A percentile compares a stretch with the other conserved stretches of the same genome.
phyloP scores from a whole-genome alignment of 2,888 invertebrate species.

The Calliopum simillimum region DNA sequence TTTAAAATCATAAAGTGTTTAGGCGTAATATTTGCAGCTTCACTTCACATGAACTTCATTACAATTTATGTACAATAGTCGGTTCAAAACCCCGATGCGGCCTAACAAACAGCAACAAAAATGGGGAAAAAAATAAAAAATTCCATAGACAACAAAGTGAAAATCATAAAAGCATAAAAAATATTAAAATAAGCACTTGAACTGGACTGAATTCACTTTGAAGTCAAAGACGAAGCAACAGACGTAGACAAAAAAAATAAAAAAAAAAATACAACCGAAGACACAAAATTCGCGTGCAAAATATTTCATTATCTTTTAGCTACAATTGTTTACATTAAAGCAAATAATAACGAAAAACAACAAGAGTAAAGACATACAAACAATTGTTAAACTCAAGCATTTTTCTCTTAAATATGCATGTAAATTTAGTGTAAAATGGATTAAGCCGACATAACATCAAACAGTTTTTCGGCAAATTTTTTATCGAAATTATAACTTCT shows the following conservation, averaged over 20 bases:
- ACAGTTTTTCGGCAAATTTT: too few relatives aligned
- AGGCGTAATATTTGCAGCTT: too few relatives aligned
- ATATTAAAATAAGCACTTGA: conserved; percentile 19
- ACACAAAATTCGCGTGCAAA: conserved; percentile 22
- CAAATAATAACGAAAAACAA: background rate
- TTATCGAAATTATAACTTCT: too few relatives aligned
- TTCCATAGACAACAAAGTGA: conserved; percentile 13
- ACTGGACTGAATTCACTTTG: background rate
- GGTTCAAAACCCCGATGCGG: conserved; percentile 16
- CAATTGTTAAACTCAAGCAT: conserved; percentile 9
- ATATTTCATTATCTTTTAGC: conserved; percentile 22
- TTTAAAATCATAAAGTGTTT: too few relatives aligned
- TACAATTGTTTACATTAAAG: conserved; percentile 32
- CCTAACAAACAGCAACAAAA: conserved; percentile 7
- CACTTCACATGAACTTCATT: conserved; percentile 7
- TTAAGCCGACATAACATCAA: too few relatives aligned
- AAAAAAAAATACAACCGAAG: background rate
- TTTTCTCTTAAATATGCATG: conserved; percentile 16
- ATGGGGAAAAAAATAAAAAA: background rate
- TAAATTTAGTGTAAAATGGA: background rate
- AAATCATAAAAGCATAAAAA: conserved; percentile 33
- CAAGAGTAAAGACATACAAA: background rate
- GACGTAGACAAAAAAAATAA: background rate
- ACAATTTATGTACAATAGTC: background rate
- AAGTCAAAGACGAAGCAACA: background rate